Base-by-base conservation (phyloP, 2,888 invertebrate genomes). In the Fragum sueziense region DNA sequence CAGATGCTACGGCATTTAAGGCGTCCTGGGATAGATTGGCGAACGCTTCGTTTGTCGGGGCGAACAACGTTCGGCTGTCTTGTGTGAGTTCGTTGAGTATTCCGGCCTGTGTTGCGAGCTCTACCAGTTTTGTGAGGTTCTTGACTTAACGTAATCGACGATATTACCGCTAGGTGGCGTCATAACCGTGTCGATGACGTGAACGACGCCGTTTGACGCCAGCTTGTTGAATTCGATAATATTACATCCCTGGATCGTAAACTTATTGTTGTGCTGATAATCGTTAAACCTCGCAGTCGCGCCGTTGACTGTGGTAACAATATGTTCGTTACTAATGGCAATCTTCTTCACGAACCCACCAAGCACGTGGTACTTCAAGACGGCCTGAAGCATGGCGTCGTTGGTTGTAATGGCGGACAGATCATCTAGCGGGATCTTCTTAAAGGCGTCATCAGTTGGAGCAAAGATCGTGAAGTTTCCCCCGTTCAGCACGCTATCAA, bases 311-410 rank as follows among this genome's bases (percentile, higher is more conserved):
- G 57, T 68, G 2, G 2, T 7, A 20, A 68, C 37, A 25, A 25
- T 3, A 17, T 68, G 29, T 14, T 74, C 74, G 22, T 74, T 59
- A 7, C 29, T 37, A 4, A 34, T 41, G 0, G 37, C 59, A 47
- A 27, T 25, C 25, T 68, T 74, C 33, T 25, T 34, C 6, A 52
- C 59, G 61, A 52, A 17, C 78, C 88, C 52, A 3, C 7, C 41
- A 6, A 87, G 34, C 1, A 87, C 79, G 79, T 89, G 89, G 76
- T 86, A 88, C 33, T 78, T 73, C 6, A 89, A 69, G n/a, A 87
- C 59, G 17, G 86, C 69, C 3, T 80, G 73, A 0, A 88, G 80
- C 14, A 41, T 47, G 25, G 37, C 71, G 0, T 76, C 59, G 76
- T 88, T 80, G 1, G 41, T 14, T 14, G 22, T 25, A 22, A 65